Conservation (phyloP, 2,113 vertebrate species). For the Mesembrinibis cayennensis region DNA sequence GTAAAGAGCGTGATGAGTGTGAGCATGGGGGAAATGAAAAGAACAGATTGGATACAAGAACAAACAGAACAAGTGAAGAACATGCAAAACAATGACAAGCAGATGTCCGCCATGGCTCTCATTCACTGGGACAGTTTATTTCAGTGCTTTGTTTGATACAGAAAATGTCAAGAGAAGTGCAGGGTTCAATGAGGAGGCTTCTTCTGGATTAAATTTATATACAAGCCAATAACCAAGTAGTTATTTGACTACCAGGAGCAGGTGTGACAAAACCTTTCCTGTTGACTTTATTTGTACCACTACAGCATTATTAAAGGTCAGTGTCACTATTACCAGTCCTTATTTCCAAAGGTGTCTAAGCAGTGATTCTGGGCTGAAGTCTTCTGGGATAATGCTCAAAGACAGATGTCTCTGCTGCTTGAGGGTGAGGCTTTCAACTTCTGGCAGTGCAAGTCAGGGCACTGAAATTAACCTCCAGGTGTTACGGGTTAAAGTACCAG, state of each 20-base stretch:
- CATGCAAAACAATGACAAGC: background rate
- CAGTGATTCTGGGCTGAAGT: background rate
- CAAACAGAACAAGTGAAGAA: background rate
- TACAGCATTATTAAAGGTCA: background rate
- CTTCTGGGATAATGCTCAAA: background rate
- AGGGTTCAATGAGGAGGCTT: background rate
- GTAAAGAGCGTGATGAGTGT: background rate
- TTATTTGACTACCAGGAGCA: background rate
- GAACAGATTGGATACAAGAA: background rate
- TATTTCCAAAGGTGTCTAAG: background rate
- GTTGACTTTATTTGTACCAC: background rate
- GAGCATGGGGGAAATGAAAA: background rate
- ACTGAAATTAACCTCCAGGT: background rate
- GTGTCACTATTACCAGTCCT: background rate
- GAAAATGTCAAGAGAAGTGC: constrained; percentile 5
- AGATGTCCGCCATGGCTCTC: background rate
- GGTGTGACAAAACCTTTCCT: background rate
- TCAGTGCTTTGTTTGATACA: background rate
- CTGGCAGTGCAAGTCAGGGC: background rate
- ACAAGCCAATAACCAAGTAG: background rate
- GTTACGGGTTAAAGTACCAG: background rate
- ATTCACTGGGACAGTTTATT: background rate
- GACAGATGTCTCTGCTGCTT: background rate
- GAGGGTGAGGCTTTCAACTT: background rate
- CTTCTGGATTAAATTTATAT: background rate